Conservation (phyloP, 2,888 invertebrate species). For the Dascillus cervinus region DNA sequence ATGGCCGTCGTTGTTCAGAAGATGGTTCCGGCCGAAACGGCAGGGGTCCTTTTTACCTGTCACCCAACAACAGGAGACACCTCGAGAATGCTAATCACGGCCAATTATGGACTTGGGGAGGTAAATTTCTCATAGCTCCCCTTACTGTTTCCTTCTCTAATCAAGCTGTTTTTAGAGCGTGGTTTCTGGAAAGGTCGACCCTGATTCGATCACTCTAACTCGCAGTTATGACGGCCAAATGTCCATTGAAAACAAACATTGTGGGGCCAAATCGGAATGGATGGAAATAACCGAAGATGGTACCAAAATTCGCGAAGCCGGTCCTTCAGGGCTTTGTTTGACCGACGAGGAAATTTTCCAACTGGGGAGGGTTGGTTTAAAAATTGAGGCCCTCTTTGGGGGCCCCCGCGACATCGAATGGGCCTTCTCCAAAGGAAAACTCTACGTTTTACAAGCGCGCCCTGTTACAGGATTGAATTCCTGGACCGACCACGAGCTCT, state of each 20-base stretch:
- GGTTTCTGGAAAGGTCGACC: constrained; percentile 70
- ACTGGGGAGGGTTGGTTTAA: constrained; percentile 50
- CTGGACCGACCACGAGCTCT: constrained; percentile 71
- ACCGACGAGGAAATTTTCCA: constrained; percentile 47
- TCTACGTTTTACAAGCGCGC: constrained; percentile 67
- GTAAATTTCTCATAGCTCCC: constrained; percentile 37
- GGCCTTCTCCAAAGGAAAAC: constrained; percentile 55
- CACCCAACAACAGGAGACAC: constrained; percentile 69
- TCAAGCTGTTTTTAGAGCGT: constrained; percentile 59
- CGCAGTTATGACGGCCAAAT: constrained; percentile 42
- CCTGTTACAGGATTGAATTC: constrained; percentile 66
- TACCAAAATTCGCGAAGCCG: constrained; percentile 28
- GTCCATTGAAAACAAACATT: constrained; percentile 37
- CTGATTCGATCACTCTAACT: constrained; percentile 60
- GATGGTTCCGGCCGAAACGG: constrained; percentile 62
- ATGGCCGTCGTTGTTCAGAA: constrained; percentile 78
- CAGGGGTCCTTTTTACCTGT: constrained; percentile 76
- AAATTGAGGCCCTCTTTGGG: constrained; percentile 61
- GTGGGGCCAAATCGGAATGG: constrained; percentile 50
- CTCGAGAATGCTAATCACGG: constrained; percentile 59
- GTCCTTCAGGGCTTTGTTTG: constrained; percentile 44
- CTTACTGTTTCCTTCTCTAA: too few relatives aligned
- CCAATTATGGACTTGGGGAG: constrained; percentile 79
- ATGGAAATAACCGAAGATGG: constrained; percentile 43
- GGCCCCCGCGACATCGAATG: constrained; percentile 74